A percentile compares a stretch with the other conserved stretches of the same genome.
Conservation (phyloP, 2,113 vertebrate species). For the Arvicanthis niloticus region DNA sequence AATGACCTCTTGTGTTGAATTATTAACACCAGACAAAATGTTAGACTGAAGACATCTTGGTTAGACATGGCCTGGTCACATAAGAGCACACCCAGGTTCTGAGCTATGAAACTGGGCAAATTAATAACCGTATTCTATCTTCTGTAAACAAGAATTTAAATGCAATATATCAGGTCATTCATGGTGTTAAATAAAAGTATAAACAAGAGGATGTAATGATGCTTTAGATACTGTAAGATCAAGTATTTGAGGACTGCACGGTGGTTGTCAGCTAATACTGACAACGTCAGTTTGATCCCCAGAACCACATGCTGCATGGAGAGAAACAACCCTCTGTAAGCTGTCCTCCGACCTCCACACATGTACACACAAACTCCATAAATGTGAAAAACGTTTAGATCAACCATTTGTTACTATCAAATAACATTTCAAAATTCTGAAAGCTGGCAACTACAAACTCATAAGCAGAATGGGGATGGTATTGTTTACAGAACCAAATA, state of each 20-base stretch:
- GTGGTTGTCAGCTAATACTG: not conserved
- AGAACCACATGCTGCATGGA: not conserved
- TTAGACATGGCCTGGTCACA: not conserved
- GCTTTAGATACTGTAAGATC: not conserved
- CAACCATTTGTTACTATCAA: not conserved
- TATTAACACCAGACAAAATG: not conserved
- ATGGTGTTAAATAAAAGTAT: not conserved
- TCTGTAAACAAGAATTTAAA: not conserved
- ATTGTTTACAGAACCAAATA: not conserved
- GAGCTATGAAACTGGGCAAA: not conserved
- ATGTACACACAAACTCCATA: not conserved
- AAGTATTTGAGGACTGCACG: not conserved
- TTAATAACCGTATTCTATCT: not conserved
- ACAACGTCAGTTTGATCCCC: not conserved
- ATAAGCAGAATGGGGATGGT: not conserved
- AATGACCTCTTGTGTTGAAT: not conserved
- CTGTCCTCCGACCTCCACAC: not conserved
- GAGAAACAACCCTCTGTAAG: not conserved
- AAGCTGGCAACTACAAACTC: not conserved
- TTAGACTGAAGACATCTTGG: not conserved
- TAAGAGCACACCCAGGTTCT: not conserved
- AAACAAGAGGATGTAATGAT: not conserved
- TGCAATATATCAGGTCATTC: not conserved
- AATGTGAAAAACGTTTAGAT: not conserved
- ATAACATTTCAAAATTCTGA: slow-evolving; percentile 19